These are phyloP conservation scores for Simalia tracyae DNA, from an alignment of 2,797 vertebrate species.

Conservation along the genomic window DNA sequence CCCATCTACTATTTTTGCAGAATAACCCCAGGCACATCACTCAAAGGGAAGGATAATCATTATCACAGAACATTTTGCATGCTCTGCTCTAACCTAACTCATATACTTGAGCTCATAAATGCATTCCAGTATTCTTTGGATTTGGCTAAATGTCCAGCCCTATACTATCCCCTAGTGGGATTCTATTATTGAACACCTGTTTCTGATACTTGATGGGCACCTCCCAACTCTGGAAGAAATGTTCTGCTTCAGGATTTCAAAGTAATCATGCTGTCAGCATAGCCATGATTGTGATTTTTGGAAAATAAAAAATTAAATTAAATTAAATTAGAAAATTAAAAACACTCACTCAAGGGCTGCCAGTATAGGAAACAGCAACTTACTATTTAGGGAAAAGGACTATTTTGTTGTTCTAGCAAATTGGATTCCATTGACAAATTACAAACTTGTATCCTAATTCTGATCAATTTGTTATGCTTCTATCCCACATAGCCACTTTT, in stretches of 20 bases:
- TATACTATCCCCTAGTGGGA: not conserved
- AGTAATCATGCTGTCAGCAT: not conserved
- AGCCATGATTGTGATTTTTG: not conserved
- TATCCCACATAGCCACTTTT: not conserved
- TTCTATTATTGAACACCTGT: not conserved
- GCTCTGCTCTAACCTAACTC: not conserved
- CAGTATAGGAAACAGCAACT: not conserved
- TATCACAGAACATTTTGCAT: too few relatives aligned
- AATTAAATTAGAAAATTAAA: not conserved
- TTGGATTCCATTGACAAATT: not conserved
- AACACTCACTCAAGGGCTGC: not conserved
- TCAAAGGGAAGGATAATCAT: too few relatives aligned
- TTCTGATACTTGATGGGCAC: not conserved
- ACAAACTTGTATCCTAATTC: not conserved
- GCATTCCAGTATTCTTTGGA: not conserved
- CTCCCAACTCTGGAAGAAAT: not conserved
- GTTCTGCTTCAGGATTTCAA: not conserved
- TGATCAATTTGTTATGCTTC: not conserved
- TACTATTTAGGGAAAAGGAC: not conserved
- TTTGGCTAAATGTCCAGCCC: not conserved
- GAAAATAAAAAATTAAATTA: not conserved
- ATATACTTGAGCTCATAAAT: not conserved
- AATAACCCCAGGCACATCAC: too few relatives aligned
- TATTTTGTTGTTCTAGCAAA: not conserved
- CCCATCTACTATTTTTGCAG: not conserved